Base-by-base conservation (phyloP, 2,113 vertebrate genomes). In the Junco hyemalis region DNA sequence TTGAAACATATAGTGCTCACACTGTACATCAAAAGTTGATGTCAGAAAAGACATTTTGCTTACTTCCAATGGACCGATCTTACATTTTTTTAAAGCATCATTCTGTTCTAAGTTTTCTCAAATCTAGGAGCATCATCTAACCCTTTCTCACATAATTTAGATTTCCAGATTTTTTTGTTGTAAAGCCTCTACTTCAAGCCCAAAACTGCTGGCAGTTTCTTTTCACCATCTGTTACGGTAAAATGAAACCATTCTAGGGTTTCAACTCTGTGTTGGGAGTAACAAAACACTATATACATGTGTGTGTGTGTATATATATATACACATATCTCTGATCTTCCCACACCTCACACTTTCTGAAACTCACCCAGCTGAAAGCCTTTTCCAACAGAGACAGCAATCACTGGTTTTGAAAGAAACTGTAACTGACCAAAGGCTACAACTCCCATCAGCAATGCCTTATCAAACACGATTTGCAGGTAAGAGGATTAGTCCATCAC, bases 401-500 rank as follows among this genome's bases (percentile, higher is more conserved):
- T 61, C 70, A 48, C 45, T 83, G 35, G 36, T 65, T 81, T 78
- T 45, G 47, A 90, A 88, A 76, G 29, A 80, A 73, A 45, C 26
- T 16, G 14, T 22, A 23, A 56, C 45, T 72, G 68, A 68, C 57
- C 68, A 77, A 44, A 81, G 74, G 80, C 85, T 91, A 56, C n/a
- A 61, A 23, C 40, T 92, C 66, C 84, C 38, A 16, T 14, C 23
- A 47, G 40, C 47, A 85, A 56, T 3, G 14, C 45, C 54, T 92
- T 79, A 95, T 86, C 91, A 77, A 86, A 87, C 20, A 33, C 5
- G 4, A 78, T 73, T 88, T 94, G 81, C 28, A 44, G 78, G 19
- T 78, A 93, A 96, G 45, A 95, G 69, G 95, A 94, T 96, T 91
- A 63, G 66, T 78, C 86, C 92, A 86, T 35, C 74, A 44, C 2